A percentile compares a stretch with the other conserved stretches of the same genome.
These are phyloP conservation scores for Harpegnathos saltator DNA, from an alignment of 1,140 invertebrate species.

Conservation along the genomic window DNA sequence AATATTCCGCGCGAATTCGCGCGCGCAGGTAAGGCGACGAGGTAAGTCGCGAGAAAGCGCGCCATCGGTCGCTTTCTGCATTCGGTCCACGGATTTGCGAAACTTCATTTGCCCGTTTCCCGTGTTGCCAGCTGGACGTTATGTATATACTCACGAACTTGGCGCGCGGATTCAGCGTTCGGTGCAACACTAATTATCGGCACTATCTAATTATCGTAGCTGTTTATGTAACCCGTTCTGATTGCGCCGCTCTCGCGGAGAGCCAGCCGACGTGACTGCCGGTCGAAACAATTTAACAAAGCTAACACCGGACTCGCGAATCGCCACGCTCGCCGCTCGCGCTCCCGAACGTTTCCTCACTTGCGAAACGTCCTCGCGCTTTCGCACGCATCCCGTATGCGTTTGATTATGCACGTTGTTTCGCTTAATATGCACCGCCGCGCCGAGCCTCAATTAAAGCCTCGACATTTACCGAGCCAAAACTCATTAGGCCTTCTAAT, in stretches of 20 bases:
- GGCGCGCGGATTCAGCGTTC: conserved; percentile 7
- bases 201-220: conserved; percentile 8
- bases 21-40: neutral
- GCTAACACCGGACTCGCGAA: conserved; percentile 54
- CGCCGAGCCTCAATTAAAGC: too few species aligned
- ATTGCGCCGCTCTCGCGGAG: neutral
- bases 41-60: conserved; percentile 40
- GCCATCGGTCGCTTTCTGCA: conserved; percentile 8
- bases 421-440: too few species aligned
- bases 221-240: conserved; percentile 18
- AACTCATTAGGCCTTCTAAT: too few species aligned
- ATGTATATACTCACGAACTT: neutral
- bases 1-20: conserved; percentile 43
- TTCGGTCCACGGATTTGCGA: conserved; percentile 15
- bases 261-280: neutral
- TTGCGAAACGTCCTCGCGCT: conserved; percentile 71
- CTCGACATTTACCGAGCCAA: too few species aligned
- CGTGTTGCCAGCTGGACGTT: neutral
- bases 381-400: neutral
- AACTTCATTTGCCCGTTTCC: conserved; percentile 41
- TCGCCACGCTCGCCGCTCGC: conserved; percentile 64
- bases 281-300: conserved; percentile 74
- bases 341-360: conserved; percentile 75
- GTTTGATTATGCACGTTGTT: too few species aligned
- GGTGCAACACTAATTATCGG: conserved; percentile 32